Conservation (phyloP, 2,113 vertebrate species). For the Mirounga angustirostris region DNA sequence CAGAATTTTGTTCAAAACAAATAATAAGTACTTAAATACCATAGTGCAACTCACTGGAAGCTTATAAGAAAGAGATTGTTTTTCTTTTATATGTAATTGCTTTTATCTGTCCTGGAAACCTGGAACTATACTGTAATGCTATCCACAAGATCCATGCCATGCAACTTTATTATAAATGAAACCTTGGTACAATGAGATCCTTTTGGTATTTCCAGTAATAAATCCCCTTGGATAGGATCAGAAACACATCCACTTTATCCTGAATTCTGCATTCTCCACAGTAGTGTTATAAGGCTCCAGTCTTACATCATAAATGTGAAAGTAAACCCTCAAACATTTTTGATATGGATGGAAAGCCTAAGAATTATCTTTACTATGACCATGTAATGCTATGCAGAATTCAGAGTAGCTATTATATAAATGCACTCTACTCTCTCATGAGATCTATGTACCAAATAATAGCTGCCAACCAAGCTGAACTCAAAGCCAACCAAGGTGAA, state of each 20-base stretch:
- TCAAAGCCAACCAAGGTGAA: conserved; percentile 67
- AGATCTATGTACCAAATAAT: conserved; percentile 59
- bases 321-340: neutral
- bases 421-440: neutral
- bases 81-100: neutral
- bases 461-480: conserved; percentile 61
- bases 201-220: conserved; percentile 60
- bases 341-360: conserved; percentile 18
- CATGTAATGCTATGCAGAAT: neutral
- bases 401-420: conserved; percentile 25
- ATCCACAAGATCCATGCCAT: neutral
- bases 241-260: neutral
- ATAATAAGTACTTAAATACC: neutral
- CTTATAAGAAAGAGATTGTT: neutral
- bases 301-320: conserved; percentile 33
- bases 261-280: conserved; percentile 37
- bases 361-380: conserved; percentile 51
- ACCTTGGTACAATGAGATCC: neutral
- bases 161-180: conserved; percentile 63
- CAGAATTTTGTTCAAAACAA: neutral
- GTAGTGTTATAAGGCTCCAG: neutral
- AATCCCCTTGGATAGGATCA: conserved; percentile 38
- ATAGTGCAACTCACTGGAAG: neutral
- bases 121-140: neutral
- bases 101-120: neutral